Conservation (phyloP, 2,113 vertebrate genomes). For the Rhabdornis inornatus region DNA sequence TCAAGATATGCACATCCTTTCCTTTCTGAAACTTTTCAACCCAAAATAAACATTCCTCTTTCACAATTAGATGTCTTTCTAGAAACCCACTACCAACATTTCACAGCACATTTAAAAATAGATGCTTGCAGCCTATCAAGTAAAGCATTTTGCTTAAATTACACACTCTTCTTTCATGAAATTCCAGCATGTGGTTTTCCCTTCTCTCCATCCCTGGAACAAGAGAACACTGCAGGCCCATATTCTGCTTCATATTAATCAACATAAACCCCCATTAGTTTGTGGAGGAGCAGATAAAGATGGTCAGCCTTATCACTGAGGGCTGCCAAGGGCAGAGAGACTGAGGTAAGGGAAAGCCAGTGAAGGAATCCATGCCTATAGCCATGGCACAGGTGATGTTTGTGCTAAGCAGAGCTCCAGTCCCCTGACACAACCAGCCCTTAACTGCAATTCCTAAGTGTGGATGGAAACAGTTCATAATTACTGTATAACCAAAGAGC, state of each 20-base stretch:
- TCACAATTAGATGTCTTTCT: neutral
- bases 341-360: neutral
- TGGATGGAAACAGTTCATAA: neutral
- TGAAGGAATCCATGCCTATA: rapidly evolving
- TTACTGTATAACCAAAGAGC: neutral
- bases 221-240: neutral
- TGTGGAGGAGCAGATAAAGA: neutral
- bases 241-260: neutral
- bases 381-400: neutral
- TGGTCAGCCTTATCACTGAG: neutral
- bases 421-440: neutral
- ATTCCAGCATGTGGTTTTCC: neutral
- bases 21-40: neutral
- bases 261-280: neutral
- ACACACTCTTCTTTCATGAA: neutral
- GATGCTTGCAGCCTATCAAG: neutral
- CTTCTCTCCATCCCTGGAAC: neutral
- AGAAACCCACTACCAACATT: neutral
- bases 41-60: conserved; percentile 6
- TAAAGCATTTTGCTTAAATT: neutral
- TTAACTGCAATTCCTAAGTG: neutral
- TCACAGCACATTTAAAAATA: neutral
- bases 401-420: neutral
- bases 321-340: neutral
- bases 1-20: neutral